Base-by-base conservation (phyloP, 1,140 invertebrate genomes). In the Zaprionus inermis region DNA sequence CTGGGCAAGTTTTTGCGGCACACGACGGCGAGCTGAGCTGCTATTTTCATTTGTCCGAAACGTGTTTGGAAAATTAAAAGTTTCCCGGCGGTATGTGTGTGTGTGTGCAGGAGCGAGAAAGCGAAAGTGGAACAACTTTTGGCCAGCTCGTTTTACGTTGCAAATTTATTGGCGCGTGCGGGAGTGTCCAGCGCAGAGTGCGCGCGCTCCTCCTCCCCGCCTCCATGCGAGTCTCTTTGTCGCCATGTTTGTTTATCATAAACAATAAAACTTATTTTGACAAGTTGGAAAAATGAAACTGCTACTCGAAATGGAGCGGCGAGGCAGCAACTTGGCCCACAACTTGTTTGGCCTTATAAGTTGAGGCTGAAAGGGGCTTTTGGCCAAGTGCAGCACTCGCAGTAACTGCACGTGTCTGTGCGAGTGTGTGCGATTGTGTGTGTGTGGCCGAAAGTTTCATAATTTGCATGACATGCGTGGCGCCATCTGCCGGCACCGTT, bases 41-140 rank as follows among this genome's bases (percentile, higher is more conserved):
- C 66, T 86, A 75, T 86, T 86, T 86, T 86, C 82, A 86, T 86
- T 86, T 86, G 76, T 73, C 52, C 76, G 74, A 79, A 78, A 86
- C 83, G 83, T 86, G 83, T 83, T 86, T 68, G 76, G 83, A 86
- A 86, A 86, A 88, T 86, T 88, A 88, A 86, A 86, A 83, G 76
- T 86, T 79, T 55, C 51, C 30, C n/a, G 2, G n/a, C 38, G 7
- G 38, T 6, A n/a, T 16, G n/a, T 41, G n/a, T 16, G 38, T 56
- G 58, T 49, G 51, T 22, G 22, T 34, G 60, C 18, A 9, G 38
- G 11, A 5, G 63, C 34, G 41, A 32, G 78, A 88, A 79, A 86
- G 56, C 20, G 79, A 88, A 83, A 86, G 82, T 86, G 59, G 52
- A 61, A 52, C 54, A 76, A 81, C 55, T 79, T 79, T 78, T 72